A percentile compares a stretch with the other conserved stretches of the same genome.
phyloP scores from a whole-genome alignment of 2,888 invertebrate species.

The Hanleya hanleyi region DNA sequence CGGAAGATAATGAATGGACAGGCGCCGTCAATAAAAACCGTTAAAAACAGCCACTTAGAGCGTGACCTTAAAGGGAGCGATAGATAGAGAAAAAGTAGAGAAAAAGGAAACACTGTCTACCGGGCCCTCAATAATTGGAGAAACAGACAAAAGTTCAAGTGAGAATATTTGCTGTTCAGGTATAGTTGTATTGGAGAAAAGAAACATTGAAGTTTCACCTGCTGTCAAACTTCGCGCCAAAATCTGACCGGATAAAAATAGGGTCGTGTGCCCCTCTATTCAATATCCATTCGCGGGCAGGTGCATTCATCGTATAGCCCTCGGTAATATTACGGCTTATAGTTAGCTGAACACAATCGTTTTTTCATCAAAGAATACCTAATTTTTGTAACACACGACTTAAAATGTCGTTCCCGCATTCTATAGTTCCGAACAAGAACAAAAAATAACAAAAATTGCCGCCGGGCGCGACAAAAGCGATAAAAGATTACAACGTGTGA shows the following conservation, averaged over 20 bases:
- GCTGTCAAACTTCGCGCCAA: not conserved
- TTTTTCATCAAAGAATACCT: not conserved
- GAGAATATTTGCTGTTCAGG: not conserved
- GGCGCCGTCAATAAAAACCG: no score
- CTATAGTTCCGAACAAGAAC: not conserved
- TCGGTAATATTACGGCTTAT: not conserved
- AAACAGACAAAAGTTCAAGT: not conserved
- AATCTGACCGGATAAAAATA: not conserved
- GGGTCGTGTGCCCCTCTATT: not conserved
- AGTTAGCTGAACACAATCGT: not conserved
- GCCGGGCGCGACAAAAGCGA: not conserved
- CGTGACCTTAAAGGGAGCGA: no score
- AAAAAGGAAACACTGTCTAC: no score
- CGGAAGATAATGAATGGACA: no score
- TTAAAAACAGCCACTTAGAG: no score
- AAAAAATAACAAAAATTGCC: not conserved
- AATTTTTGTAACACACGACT: conserved; percentile 10
- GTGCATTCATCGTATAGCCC: not conserved
- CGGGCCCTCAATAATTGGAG: not conserved
- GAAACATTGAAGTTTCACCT: not conserved
- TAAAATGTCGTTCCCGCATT: not conserved
- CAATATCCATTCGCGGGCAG: no score
- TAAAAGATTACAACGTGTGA: no score
- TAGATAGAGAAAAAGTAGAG: no score
- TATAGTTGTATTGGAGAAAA: not conserved